These are phyloP conservation scores for Daboia siamensis DNA, from an alignment of 2,113 vertebrate genomes.

Conservation along the genomic window DNA sequence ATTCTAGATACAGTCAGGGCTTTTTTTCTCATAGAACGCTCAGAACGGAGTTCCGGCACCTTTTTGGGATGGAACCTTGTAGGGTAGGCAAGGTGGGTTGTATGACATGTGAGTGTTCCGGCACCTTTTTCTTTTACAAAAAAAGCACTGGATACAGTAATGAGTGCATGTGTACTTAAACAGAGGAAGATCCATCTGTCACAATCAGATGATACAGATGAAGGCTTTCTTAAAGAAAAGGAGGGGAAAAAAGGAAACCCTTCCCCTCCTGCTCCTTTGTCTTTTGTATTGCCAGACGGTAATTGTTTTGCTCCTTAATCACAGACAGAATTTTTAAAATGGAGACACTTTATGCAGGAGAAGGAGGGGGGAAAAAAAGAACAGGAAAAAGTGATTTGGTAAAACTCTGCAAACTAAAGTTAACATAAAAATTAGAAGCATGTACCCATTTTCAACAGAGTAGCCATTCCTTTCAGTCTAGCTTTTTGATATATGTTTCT, in stretches of 20 bases:
- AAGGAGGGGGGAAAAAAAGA: not conserved
- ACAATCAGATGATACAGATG: not conserved
- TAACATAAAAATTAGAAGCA: not conserved
- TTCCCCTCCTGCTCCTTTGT: not conserved
- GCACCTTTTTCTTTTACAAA: too few species aligned
- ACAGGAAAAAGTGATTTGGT: not conserved
- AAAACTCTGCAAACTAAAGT: not conserved
- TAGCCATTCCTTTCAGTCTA: not conserved
- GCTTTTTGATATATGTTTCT: not conserved
- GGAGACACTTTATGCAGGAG: not conserved
- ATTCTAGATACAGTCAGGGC: not conserved
- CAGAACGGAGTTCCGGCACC: too few species aligned
- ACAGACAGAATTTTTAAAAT: not conserved
- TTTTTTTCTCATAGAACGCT: too few species aligned
- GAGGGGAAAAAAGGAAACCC: not conserved
- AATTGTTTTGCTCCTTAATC: not conserved
- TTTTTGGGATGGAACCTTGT: too few species aligned
- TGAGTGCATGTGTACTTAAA: not conserved
- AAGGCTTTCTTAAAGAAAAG: not conserved
- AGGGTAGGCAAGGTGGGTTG: too few species aligned
- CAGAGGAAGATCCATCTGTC: not conserved
- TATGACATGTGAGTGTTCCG: too few species aligned
- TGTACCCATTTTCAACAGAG: not conserved
- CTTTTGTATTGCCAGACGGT: not conserved
- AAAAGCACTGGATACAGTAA: not conserved